Percentiles rank a stretch among this genome's conserved stretches.
Conservation (phyloP, 2,113 vertebrate genomes). For the Anhinga rufa region DNA sequence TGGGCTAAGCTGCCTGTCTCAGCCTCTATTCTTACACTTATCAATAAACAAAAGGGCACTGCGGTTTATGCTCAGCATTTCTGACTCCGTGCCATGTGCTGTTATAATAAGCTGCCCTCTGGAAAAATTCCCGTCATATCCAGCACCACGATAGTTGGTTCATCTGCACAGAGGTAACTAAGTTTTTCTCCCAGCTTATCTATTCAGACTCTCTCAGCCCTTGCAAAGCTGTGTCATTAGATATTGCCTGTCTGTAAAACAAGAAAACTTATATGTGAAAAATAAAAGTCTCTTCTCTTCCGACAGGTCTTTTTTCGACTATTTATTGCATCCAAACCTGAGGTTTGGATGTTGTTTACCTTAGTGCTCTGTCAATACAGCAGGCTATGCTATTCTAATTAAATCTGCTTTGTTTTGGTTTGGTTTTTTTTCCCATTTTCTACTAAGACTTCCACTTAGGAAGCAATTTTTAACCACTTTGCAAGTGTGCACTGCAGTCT, state of each 20-base stretch:
- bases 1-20: not conserved
- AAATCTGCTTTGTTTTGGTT: not conserved
- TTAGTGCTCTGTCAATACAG: not conserved
- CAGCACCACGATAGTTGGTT: not conserved
- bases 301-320: not conserved
- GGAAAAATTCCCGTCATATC: slow-evolving; percentile 52
- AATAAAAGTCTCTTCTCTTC: not conserved
- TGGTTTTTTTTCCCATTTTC: not conserved
- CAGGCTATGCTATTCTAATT: not conserved
- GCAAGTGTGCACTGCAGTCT: not conserved
- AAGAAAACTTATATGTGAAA: not conserved
- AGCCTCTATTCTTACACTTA: slow-evolving; percentile 46
- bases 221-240: not conserved
- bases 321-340: not conserved
- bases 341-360: not conserved
- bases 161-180: not conserved
- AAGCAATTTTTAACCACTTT: not conserved
- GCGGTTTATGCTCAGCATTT: slow-evolving; percentile 14
- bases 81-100: slow-evolving; percentile 52
- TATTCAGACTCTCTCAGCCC: not conserved
- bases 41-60: slow-evolving; percentile 61
- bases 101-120: slow-evolving; percentile 50
- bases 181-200: slow-evolving; percentile 56
- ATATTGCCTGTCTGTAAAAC: not conserved
- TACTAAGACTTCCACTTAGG: not conserved